Base-by-base conservation (phyloP, 2,888 invertebrate genomes). In the Ashinkailepas kermadecensis region DNA sequence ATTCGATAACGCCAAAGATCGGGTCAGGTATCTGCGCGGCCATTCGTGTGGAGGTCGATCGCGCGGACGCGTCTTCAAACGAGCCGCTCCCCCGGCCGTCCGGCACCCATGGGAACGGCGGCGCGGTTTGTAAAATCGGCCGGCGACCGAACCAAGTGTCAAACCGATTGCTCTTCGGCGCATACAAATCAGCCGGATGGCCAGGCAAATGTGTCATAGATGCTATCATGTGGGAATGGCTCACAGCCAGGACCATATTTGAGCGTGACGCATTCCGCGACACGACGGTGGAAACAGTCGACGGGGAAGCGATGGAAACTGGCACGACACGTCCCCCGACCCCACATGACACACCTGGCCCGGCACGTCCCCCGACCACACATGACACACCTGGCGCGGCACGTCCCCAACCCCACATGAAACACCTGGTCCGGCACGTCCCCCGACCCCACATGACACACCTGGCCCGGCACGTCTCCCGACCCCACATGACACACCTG, bases 81-180 rank as follows among this genome's bases (percentile, higher is more conserved):
- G 70, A 13, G 13, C 25, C 39, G 39, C 12, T 39, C 62, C 8
- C 62, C 62, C 18, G 64, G 21, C 64, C 64, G 21, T 12, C 65
- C 10, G 23, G 23, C 13, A 25, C 39, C 25, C 70, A 39, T 70
- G 70, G 39, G 70, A 70, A 70, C 23, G 25, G 25, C 39, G 39
- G 70, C 70, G 39, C 25, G 12, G 11, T 39, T 70, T 15, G 70
- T 13, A 18, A 70, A 23, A 7, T 13, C 15, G 70, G 39, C 39
- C 70, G 70, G 1, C 39, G 15, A 13, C 70, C 25, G 70, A 39
- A 70, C 39, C 25, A 39, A 70, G 70, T 70, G 70, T 70, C 70
- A 70, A 70, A 70, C 70, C 39, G 70, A 70, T 70, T 70, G 70
- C 70, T 70, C 70, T 25, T 25, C 70, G 70, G 39, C 70, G 70